These are phyloP conservation scores for Cichlasoma orientale DNA, from an alignment of 2,797 vertebrate species.

Conservation along the genomic window DNA sequence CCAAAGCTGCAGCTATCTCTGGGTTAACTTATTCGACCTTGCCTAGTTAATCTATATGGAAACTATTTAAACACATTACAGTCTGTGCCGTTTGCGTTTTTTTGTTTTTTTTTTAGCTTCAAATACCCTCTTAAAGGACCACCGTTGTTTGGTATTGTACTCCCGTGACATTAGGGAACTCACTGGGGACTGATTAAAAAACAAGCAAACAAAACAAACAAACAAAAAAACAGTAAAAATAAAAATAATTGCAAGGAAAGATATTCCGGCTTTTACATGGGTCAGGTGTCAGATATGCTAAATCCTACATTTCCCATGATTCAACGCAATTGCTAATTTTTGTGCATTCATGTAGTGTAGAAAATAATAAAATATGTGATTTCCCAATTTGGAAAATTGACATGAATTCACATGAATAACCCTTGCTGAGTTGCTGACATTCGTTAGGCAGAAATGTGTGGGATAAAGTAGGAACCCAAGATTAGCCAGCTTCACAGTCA, in stretches of 20 bases:
- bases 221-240: neutral
- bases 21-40: constrained; percentile 13
- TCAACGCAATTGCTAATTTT: neutral
- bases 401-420: neutral
- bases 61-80: neutral
- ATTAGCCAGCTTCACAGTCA: too few relatives aligned
- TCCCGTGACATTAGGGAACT: neutral
- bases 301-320: neutral
- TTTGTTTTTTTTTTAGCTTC: too few relatives aligned
- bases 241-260: neutral
- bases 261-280: neutral
- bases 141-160: neutral
- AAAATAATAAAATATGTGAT: neutral
- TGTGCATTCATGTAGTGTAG: neutral
- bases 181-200: neutral
- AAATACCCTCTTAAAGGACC: neutral
- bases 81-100: too few relatives aligned
- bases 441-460: too few relatives aligned
- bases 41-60: neutral
- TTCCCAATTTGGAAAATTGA: neutral
- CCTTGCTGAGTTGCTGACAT: too few relatives aligned
- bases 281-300: neutral
- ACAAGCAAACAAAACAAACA: too few relatives aligned
- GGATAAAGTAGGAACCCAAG: too few relatives aligned
- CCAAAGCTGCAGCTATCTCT: neutral